Evolutionary conservation across 2,797 vertebrate species (phyloP).

Genomic region (Epinephelus coioides): DNA sequence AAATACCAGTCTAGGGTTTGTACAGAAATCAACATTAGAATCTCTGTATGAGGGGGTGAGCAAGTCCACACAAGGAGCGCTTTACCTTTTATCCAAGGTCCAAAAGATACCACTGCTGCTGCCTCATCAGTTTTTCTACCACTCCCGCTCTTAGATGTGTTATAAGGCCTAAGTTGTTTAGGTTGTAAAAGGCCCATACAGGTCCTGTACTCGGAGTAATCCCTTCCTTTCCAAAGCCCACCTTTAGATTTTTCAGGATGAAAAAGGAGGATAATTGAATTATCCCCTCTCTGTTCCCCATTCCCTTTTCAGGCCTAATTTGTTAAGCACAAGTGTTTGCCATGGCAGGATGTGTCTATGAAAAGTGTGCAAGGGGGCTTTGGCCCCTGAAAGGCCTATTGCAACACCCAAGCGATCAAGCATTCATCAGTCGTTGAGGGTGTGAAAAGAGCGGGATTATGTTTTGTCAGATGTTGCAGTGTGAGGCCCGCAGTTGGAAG

Average conservation of each 20-base stretch:
- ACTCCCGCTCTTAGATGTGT: conserved; percentile 71
- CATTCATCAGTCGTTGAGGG: conserved; percentile 88
- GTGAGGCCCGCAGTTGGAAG: conserved; percentile 48
- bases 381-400: conserved; percentile 90
- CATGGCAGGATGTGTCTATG: conserved; percentile 87
- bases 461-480: conserved; percentile 90
- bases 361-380: conserved; percentile 85
- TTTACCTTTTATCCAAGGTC: conserved; percentile 53
- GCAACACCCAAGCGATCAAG: conserved; percentile 93
- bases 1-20: conserved; percentile 28
- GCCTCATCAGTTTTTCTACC: conserved; percentile 32
- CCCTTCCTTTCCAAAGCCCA: conserved; percentile 81
- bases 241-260: conserved; percentile 80
- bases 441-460: conserved; percentile 91
- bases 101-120: conserved; percentile 43
- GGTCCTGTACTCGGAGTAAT: conserved; percentile 89
- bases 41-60: conserved; percentile 13
- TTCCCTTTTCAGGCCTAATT: conserved; percentile 90
- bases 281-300: conserved; percentile 86
- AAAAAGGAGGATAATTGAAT: conserved; percentile 92
- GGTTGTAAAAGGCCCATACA: conserved; percentile 86
- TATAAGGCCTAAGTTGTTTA: conserved; percentile 81
- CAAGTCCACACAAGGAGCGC: conserved; percentile 24
- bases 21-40: conserved; percentile 40
- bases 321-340: conserved; percentile 95